Base-by-base conservation (phyloP, 2,113 vertebrate species). In the Xyliphius kryptos region DNA sequence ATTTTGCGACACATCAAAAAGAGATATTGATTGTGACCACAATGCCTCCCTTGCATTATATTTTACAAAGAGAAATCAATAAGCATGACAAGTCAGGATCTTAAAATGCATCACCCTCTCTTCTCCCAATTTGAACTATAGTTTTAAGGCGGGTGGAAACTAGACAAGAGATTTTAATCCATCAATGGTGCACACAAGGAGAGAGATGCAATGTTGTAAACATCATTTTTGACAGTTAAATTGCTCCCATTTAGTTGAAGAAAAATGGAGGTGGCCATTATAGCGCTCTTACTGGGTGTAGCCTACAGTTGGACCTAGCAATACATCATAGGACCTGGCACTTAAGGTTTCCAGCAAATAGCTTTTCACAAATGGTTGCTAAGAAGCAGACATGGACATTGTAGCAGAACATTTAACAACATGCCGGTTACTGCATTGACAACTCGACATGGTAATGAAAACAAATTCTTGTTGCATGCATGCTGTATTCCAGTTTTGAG, bases 221-320 rank as follows among this genome's bases (percentile, higher is more conserved):
- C 73, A 62, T 48, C 64, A 61, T 71, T 79, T 77, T 65, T 82
- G 81, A 86, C 67, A 86, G 74, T 74, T 83, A 82, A 86, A 83
- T 84, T 83, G 76, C 70, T 52, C 58, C 61, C 46, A 79, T 77
- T 82, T 78, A 81, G 66, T 58, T 66, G 57, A 40, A 73, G 52
- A 83, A 83, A 76, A 82, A 84, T 58, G 72, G 52, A 58, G 61
- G 70, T 32, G 51, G 56, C 71, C 77, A 77, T 37, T 74, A 75
- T 53, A 82, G 80, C 56, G 77, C 72, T 77, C 78, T 78, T 67
- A 81, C 82, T 77, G 68, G 67, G 77, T 72, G 74, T 75, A 75
- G 46, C 63, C 57, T 80, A 65, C 22, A 71, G 53, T 48, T 74
- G 71, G 74, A 58, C 63, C 66, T 67, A 57, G 66, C 36, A 81